Evolutionary conservation across 2,888 invertebrate species (phyloP).

Genomic region (Pedicia rivosa): DNA sequence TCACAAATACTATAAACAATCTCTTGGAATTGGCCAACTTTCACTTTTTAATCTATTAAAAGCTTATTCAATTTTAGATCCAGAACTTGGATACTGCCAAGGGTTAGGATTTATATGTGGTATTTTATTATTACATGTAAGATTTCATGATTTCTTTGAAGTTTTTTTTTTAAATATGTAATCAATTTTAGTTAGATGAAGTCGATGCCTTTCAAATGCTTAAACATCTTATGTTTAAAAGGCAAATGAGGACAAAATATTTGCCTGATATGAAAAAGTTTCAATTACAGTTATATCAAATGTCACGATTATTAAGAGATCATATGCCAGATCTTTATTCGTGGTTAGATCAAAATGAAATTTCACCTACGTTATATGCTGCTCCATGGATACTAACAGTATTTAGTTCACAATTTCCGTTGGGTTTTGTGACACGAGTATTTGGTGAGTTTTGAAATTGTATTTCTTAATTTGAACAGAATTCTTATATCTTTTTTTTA

Average conservation of each 20-base stretch:
- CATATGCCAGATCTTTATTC: constrained; percentile 69
- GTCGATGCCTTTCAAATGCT: constrained; percentile 75
- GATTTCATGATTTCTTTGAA: constrained; percentile 22
- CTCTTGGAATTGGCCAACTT: constrained; percentile 83
- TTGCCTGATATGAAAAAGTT: constrained; percentile 89
- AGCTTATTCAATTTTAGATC: constrained; percentile 87
- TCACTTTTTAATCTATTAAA: constrained; percentile 89
- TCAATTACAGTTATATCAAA: constrained; percentile 79
- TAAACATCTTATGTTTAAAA: constrained; percentile 79
- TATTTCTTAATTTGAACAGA: constrained; percentile 4
- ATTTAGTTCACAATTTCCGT: constrained; percentile 91
- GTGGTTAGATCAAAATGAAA: constrained; percentile 76
- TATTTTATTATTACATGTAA: constrained; percentile 79
- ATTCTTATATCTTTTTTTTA: constrained; percentile 16
- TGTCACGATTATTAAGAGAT: constrained; percentile 83
- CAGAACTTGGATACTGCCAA: constrained; percentile 92
- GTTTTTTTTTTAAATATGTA: constrained; percentile 9
- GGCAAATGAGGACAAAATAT: constrained; percentile 78
- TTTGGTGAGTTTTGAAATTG: constrained; percentile 47
- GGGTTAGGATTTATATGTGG: constrained; percentile 94
- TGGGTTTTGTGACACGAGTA: constrained; percentile 87
- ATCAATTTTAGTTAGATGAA: constrained; percentile 77
- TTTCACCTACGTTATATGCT: constrained; percentile 86
- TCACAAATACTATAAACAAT: constrained; percentile 83
- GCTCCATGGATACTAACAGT: constrained; percentile 94